Evolutionary conservation across 2,113 vertebrate genomes (phyloP).

Genomic region (Oophaga pumilio): DNA sequence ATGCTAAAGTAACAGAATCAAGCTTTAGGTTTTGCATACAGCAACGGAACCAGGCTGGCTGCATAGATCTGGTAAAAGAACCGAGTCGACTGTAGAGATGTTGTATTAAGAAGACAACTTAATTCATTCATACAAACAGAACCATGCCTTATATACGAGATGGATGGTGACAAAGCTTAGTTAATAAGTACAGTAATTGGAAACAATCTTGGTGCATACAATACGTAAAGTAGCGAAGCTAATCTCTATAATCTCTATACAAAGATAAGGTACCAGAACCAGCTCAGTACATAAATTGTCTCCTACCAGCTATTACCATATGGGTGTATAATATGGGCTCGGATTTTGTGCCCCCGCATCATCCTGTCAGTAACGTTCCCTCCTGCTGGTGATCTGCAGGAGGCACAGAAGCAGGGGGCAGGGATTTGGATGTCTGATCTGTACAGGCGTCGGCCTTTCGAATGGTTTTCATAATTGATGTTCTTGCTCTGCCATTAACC

Average conservation of each 20-base stretch:
- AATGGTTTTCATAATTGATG: conserved; percentile 41
- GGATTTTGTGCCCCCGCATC: neutral
- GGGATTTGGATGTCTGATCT: neutral
- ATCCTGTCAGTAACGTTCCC: neutral
- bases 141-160: too few species aligned
- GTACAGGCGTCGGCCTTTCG: neutral
- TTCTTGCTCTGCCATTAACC: conserved; percentile 41
- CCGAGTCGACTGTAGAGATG: too few species aligned
- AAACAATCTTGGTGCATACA: neutral
- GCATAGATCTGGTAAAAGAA: neutral
- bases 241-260: neutral
- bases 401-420: neutral
- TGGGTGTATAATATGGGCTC: neutral
- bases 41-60: neutral
- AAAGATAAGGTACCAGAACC: neutral
- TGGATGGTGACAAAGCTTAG: neutral
- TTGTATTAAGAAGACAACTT: too few species aligned
- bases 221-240: neutral
- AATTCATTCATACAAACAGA: too few species aligned
- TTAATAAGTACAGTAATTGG: neutral
- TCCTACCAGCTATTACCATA: neutral
- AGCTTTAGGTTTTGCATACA: too few species aligned
- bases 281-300: neutral
- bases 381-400: neutral
- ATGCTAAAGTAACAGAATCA: too few species aligned